Percentiles rank a stretch among this genome's conserved stretches.
phyloP scores from a whole-genome alignment of 2,888 invertebrate genomes.

The Amitus sp. region DNA sequence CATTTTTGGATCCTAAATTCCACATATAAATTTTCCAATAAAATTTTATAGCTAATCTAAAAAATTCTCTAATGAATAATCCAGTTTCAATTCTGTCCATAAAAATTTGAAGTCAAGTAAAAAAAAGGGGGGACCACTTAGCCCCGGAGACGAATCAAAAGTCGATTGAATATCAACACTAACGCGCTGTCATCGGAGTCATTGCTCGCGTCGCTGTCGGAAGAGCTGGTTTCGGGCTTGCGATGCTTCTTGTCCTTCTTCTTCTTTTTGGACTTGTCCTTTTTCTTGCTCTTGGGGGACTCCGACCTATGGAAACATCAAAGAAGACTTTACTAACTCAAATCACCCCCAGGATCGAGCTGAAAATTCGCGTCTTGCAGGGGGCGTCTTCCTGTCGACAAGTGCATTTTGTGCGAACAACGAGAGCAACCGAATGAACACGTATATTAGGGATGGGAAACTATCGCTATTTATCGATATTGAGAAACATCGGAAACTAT shows the following conservation, averaged over 20 bases:
- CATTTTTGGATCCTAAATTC: too few species aligned
- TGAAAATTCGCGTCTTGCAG: slow-evolving; percentile 47
- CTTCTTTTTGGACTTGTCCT: slow-evolving; percentile 62
- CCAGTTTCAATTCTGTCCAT: too few species aligned
- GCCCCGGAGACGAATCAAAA: too few species aligned
- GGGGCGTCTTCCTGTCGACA: slow-evolving; percentile 60
- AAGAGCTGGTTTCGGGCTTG: slow-evolving; percentile 56
- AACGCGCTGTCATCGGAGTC: slow-evolving; percentile 58
- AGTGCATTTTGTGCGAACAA: slow-evolving; percentile 63
- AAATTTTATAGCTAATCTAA: too few species aligned
- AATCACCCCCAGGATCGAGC: not conserved
- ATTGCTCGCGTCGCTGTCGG: slow-evolving; percentile 60
- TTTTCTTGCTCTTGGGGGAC: slow-evolving; percentile 62
- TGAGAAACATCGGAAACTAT: too few species aligned
- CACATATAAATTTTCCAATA: too few species aligned
- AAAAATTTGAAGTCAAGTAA: too few species aligned
- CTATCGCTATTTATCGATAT: slow-evolving; percentile 1
- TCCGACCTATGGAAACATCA: slow-evolving; percentile 56
- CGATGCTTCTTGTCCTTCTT: slow-evolving; percentile 64
- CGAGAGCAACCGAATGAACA: too few species aligned
- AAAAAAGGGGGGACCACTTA: too few species aligned
- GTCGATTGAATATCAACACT: too few species aligned
- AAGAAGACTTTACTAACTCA: not conserved
- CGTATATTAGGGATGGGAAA: too few species aligned
- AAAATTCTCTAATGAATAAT: too few species aligned